Evolutionary conservation across 2,888 invertebrate genomes (phyloP).

Genomic region (Pyrrhopygopsis socrates): DNA sequence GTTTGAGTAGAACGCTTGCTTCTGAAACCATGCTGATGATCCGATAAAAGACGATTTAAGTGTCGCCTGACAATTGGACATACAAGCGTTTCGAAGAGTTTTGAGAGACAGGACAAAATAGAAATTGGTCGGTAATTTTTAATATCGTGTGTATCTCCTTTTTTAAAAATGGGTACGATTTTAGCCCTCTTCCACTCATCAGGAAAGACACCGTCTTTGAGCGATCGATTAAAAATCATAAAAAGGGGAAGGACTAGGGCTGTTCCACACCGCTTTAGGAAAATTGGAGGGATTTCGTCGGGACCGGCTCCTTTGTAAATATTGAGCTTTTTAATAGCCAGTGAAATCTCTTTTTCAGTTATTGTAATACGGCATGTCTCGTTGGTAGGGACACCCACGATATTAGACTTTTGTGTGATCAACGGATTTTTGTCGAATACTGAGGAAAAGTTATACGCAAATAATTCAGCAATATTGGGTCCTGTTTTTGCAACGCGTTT

Average conservation of each 20-base stretch:
- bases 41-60: constrained; percentile 6
- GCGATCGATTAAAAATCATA: neutral
- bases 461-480: neutral
- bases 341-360: neutral
- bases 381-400: too few relatives aligned
- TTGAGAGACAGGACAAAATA: neutral
- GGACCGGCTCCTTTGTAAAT: constrained; percentile 7
- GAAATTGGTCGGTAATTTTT: neutral
- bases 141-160: neutral
- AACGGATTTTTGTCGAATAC: neutral
- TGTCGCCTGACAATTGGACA: neutral
- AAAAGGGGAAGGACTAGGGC: neutral
- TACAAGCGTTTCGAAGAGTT: neutral
- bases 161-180: neutral
- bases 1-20: constrained; percentile 11
- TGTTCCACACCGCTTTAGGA: neutral
- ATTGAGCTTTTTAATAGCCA: neutral
- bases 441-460: neutral
- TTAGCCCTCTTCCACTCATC: neutral
- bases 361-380: neutral
- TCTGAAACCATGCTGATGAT: constrained; percentile 45
- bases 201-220: neutral
- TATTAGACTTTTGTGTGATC: neutral
- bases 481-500: neutral
- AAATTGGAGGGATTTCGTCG: neutral